Base-by-base conservation (phyloP, 1,140 invertebrate genomes). In the Amphibalanus amphitrite region DNA sequence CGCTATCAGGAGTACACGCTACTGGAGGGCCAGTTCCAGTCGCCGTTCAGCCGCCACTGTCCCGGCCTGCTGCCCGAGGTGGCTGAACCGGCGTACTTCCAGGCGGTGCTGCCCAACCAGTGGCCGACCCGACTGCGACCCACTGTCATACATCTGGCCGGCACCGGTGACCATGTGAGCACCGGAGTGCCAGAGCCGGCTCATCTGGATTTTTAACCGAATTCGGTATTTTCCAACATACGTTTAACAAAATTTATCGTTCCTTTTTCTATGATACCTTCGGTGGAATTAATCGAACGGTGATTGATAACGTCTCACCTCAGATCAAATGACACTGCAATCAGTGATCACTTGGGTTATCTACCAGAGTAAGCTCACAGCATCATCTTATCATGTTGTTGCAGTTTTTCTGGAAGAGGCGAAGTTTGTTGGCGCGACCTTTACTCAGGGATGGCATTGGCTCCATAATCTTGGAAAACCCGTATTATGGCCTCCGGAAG, bases 131-230 rank as follows among this genome's bases (percentile, higher is more conserved):
- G 40, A 29, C 40, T 86, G 72, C 90, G 90, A 79, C 94, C 95
- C 28, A 84, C 97, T 33, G 93, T 93, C 81, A 83, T 99, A 75
- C 95, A 98, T 79, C 83, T 98, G 72, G 95, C 96, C 72, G 95
- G 95, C 67, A 99, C 97, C 72, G 97, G 97, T 69, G 97, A 99
- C 85, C 96, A 99, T 85, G 93, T 96, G 85, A 85, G 86, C 82
- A 38, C 33, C 15, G 33, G 15, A 15, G 33, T 26, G 28, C 25
- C 65, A 10, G n/a, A n/a, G n/a, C n/a, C n/a, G 10, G 25, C 73
- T 28, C 72, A 68, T 23, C 26, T 71, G 0, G 1, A 74, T 17
- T 72, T 25, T 23, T 71, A 17, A 73, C 30, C 73, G 47, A 70
- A 71, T 75, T 73, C 17, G 69, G n/a, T 69, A 67, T 28, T 67